phyloP scores from a whole-genome alignment of 2,113 vertebrate genomes.

The Odontophorus gujanensis region DNA sequence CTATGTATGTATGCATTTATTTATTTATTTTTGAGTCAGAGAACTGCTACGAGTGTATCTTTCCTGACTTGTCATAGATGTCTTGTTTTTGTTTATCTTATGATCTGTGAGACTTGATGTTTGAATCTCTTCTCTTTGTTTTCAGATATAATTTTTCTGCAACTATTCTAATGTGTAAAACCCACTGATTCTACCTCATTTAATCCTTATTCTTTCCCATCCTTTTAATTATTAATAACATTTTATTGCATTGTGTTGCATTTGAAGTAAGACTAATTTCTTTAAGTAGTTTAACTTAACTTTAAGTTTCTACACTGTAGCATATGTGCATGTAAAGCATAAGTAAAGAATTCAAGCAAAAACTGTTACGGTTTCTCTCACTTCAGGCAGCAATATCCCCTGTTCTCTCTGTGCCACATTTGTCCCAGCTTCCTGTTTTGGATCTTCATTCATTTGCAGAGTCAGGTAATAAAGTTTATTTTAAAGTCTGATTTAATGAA shows the following conservation, averaged over 20 bases:
- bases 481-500: not conserved
- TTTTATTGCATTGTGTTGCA: not conserved
- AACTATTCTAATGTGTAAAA: not conserved
- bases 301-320: not conserved
- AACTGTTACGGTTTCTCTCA: not conserved
- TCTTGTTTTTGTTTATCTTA: not conserved
- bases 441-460: conserved; percentile 85
- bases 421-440: conserved; percentile 80
- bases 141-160: not conserved
- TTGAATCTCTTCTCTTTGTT: not conserved
- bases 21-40: not conserved
- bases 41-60: not conserved
- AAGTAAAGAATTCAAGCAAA: not conserved
- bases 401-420: conserved; percentile 79
- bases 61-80: not conserved
- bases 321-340: not conserved
- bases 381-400: conserved; percentile 77
- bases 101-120: not conserved
- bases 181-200: not conserved
- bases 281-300: not conserved
- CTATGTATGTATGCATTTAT: too few species aligned
- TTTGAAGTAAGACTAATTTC: not conserved
- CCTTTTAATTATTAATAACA: not conserved
- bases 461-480: conserved; percentile 78
- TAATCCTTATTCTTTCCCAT: not conserved